Conservation (phyloP, 2,888 invertebrate genomes). For the Heliconius ethilla region DNA sequence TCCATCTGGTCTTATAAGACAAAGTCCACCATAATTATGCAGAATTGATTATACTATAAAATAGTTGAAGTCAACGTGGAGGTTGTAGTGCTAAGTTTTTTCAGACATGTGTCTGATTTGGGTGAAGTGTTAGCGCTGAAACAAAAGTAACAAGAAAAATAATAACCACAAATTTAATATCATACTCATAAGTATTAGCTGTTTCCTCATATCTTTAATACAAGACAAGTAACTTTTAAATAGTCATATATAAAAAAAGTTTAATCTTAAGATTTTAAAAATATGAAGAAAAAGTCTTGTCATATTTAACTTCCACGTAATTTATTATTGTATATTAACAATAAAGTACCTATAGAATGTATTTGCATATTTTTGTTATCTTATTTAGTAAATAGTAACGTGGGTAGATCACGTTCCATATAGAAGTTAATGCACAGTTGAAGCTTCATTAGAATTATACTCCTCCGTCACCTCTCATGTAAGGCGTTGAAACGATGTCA, state of each 20-base stretch:
- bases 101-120: not conserved
- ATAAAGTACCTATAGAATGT: not conserved
- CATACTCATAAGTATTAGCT: not conserved
- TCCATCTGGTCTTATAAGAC: no score
- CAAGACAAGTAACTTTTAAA: not conserved
- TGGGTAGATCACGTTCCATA: not conserved
- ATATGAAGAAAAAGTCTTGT: not conserved
- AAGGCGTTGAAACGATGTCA: slow-evolving; percentile 33
- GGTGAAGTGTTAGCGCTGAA: not conserved
- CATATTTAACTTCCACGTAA: not conserved
- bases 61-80: no score
- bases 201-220: not conserved
- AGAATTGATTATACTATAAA: no score
- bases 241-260: not conserved
- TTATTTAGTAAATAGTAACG: not conserved
- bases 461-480: slow-evolving; percentile 27
- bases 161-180: not conserved
- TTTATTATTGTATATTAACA: not conserved
- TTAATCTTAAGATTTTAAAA: no score
- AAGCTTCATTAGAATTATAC: slow-evolving; percentile 25
- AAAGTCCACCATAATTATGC: no score
- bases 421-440: not conserved
- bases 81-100: no score
- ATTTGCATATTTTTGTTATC: slow-evolving; percentile 1
- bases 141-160: not conserved